Percentiles rank a stretch among this genome's conserved stretches.
Conservation (phyloP, 2,797 vertebrate genomes). For the Rhabdophis nuchalis region DNA sequence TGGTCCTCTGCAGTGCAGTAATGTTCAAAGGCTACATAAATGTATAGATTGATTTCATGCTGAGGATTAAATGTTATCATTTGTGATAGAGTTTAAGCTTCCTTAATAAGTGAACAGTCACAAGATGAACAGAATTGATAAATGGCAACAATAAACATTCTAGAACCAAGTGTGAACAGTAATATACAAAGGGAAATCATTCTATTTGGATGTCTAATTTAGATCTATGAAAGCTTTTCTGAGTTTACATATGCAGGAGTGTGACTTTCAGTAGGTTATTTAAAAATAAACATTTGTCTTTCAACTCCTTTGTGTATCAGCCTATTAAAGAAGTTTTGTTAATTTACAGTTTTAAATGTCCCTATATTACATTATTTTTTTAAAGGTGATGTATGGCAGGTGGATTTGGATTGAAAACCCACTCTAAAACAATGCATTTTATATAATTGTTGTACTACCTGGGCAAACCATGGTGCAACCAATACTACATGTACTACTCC, state of each 20-base stretch:
- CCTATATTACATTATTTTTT: not conserved
- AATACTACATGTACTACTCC: not conserved
- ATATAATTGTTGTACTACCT: not conserved
- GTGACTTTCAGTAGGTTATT: not conserved
- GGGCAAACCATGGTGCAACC: not conserved
- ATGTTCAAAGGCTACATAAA: slow-evolving; percentile 6
- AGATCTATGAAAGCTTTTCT: not conserved
- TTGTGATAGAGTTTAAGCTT: not conserved
- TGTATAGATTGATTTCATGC: slow-evolving; percentile 6
- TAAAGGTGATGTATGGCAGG: not conserved
- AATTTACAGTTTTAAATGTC: not conserved
- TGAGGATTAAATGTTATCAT: slow-evolving; percentile 3
- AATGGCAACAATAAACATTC: not conserved
- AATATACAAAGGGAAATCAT: not conserved
- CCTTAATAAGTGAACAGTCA: slow-evolving; percentile 1
- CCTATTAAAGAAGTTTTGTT: not conserved
- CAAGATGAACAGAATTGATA: not conserved
- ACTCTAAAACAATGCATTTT: not conserved
- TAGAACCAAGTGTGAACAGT: not conserved
- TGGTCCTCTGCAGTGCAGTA: not conserved
- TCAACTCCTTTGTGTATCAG: not conserved
- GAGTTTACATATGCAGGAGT: not conserved
- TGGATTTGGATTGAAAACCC: not conserved
- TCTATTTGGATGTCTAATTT: not conserved
- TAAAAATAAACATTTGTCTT: not conserved